phyloP scores from a whole-genome alignment of 2,113 vertebrate genomes.

The Recurvirostra avosetta region DNA sequence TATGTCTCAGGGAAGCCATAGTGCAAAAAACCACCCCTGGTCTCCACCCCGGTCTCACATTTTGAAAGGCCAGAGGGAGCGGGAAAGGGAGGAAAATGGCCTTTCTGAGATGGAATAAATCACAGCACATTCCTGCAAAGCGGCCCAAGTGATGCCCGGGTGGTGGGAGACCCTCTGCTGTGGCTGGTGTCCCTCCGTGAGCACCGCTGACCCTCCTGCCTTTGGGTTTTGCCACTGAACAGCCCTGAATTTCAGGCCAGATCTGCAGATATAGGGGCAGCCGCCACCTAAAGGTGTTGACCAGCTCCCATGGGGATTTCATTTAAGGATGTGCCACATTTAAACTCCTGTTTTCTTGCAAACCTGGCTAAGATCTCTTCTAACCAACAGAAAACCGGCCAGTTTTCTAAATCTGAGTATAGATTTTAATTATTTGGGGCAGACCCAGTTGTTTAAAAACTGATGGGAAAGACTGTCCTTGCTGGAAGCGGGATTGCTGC shows the following conservation, averaged over 20 bases:
- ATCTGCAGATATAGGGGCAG: accelerated
- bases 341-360: neutral
- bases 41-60: accelerated
- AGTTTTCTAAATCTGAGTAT: accelerated
- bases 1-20: accelerated
- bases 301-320: neutral
- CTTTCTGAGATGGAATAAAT: neutral
- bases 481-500: neutral
- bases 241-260: neutral
- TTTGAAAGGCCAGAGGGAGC: neutral
- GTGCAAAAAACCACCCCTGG: too few relatives aligned
- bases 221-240: accelerated
- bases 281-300: accelerated
- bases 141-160: accelerated
- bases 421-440: too few relatives aligned
- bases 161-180: accelerated
- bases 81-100: neutral
- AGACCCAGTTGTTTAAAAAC: neutral
- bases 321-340: accelerated
- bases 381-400: accelerated
- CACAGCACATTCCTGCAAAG: neutral
- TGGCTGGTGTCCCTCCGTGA: accelerated
- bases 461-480: neutral
- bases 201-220: neutral
- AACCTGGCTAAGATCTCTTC: too few relatives aligned